Evolutionary conservation across 2,888 invertebrate species (phyloP), one percentile per base, ranked within the genome.

Genomic region (Chydorus sphaericus): DNA sequence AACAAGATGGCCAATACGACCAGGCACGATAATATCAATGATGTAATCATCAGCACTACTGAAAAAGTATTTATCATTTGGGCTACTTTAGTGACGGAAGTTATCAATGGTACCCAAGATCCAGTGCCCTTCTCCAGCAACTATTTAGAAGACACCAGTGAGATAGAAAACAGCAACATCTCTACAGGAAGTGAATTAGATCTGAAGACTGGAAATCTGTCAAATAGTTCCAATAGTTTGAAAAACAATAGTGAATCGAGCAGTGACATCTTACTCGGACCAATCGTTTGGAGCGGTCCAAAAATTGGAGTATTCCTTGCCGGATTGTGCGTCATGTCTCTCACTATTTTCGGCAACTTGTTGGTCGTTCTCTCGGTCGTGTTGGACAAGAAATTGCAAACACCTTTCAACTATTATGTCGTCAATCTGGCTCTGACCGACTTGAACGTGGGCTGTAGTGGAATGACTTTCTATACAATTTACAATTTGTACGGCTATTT

Each of bases 401-500:
- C 66, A 16, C 64, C 63, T 16, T 69, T 69, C 63, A 68, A 67
- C 59, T 62, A 61, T 54, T 63, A 63, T 60, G 61, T 65, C 54
- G 61, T 63, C 36, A 65, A 65, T 55, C 59, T 65, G 52, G 62
- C 61, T 44, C 52, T 65, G 20, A 67, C 69, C 0, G 69, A 69
- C 57, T 58, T 67, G 36, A 61, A 62, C 14, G 68, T 69, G 3
- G 67, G 66, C 1, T 55, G 65, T 8, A 63, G 63, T 4, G 69
- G 67, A 4, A 69, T 69, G 68, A 63, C 63, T 16, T 65, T 69
- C 55, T 68, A 66, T 58, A 65, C 67, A 7, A 59, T 65, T 20
- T 62, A 66, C 58, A 64, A 64, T 38, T 58, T 67, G 2, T 63
- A 67, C 14, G 68, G 66, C 5, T 66, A 67, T 56, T 69, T 69